A percentile compares a stretch with the other conserved stretches of the same genome.
These are phyloP conservation scores for Chitala chitala DNA, from an alignment of 2,113 vertebrate genomes.

Conservation along the genomic window DNA sequence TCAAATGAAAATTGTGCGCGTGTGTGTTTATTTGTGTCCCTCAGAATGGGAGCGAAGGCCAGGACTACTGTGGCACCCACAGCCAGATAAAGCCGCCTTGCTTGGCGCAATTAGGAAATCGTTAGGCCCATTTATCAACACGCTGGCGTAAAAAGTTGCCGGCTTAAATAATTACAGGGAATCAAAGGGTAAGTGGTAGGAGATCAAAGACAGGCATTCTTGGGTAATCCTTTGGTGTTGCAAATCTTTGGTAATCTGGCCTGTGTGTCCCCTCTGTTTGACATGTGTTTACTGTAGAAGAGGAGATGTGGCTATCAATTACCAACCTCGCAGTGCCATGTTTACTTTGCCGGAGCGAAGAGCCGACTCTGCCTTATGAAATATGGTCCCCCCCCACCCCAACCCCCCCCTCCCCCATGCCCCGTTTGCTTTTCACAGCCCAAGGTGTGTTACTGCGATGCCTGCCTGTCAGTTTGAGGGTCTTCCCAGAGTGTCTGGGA, in stretches of 20 bases:
- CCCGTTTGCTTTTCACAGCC: slow-evolving; percentile 54
- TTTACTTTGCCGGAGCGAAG: slow-evolving; percentile 59
- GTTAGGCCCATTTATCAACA: slow-evolving; percentile 50
- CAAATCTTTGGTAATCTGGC: slow-evolving; percentile 63
- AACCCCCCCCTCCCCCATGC: slow-evolving; percentile 30
- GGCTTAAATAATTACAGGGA: slow-evolving; percentile 58
- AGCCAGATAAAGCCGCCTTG: slow-evolving; percentile 37
- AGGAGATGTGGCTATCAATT: slow-evolving; percentile 58
- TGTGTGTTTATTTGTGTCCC: slow-evolving; percentile 10
- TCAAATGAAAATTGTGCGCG: neutral
- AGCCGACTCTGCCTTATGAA: slow-evolving; percentile 49
- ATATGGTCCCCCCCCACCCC: slow-evolving; percentile 43
- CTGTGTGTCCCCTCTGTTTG: slow-evolving; percentile 55
- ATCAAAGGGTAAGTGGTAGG: slow-evolving; percentile 57
- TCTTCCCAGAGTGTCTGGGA: slow-evolving; percentile 25
- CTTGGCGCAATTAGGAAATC: slow-evolving; percentile 46
- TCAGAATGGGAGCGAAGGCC: neutral
- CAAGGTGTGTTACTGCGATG: slow-evolving; percentile 52
- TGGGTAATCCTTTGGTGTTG: slow-evolving; percentile 60
- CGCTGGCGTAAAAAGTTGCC: slow-evolving; percentile 39
- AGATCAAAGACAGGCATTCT: slow-evolving; percentile 64
- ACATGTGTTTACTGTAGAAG: slow-evolving; percentile 67
- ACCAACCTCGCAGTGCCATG: slow-evolving; percentile 45
- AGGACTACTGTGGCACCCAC: neutral
- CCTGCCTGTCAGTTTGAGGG: slow-evolving; percentile 23